Base-by-base conservation (phyloP, 1,140 invertebrate species). In the Pteromalus puparum region DNA sequence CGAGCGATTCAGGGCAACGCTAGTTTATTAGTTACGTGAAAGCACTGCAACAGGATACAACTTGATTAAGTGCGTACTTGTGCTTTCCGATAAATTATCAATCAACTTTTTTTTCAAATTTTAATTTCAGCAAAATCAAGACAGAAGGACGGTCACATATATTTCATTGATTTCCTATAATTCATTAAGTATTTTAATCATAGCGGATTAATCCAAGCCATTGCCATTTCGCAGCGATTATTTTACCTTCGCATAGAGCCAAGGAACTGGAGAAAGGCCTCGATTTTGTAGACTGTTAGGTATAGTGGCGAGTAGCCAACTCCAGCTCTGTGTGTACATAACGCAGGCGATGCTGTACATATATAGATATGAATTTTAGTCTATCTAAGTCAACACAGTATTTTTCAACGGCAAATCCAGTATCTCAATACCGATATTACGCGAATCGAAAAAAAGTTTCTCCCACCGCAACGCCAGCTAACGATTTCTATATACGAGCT, bases 391-490 rank as follows among this genome's bases (percentile, higher is more conserved):
- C 18, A 13, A 26, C 30, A 74, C 34, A 21, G 15, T 5, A 74
- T 74, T 74, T 74, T 74, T 38, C 34, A 2, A 15, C 28, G 9
- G 9, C 26, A 7, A n/a, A 42, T 13, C 28, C 30, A 73, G 24
- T 42, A 74, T 74, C 21, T 38, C 21, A 74, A 74, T 73, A 2
- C 38, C 72, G 72, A 42, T 74, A 34, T 42, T 74, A 28, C 26
- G 26, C 26, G 67, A 70, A 30, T 30, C 10, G 5, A 70, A 70
- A 70, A 28, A 70, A 10, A 70, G 26, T 18, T 2, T 28, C n/a
- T 10, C 67, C 24, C 24, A 30, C 21, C 26, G 67, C 18, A 24
- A 13, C 4, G 3, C 53, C 53, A 3, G 24, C 24, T 28, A 70
- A 30, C 67, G 24, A 70, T 70, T 28, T 70, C 15, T n/a, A 30